Base-by-base conservation (phyloP, 2,888 invertebrate genomes). In the Eupithecia exiguata region DNA sequence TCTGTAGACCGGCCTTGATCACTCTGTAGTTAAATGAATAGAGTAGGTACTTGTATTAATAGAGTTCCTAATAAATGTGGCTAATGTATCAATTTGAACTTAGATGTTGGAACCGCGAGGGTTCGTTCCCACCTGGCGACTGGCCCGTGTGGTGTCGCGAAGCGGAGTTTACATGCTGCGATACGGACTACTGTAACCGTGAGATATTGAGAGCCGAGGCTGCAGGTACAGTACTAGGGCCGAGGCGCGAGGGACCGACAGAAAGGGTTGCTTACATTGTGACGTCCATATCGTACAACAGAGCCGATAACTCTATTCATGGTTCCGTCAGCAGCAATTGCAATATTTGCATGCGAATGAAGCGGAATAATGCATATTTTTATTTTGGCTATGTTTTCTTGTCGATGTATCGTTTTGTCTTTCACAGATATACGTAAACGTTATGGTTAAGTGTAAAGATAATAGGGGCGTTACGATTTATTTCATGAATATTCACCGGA, bases 121-220 rank as follows among this genome's bases (percentile, higher is more conserved):
- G 88, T 84, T 92, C 95, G 87, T 95, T 96, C 88, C 96, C 96
- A 84, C 96, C 96, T 80, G 95, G 95, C 86, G 93, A 91, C 88
- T 91, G 91, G 90, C 95, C 96, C 80, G 92, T 95, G 84, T 95
- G 95, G 95, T 96, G 96, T 93, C 95, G 95, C 84, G 92, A 92
- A 80, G 85, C 87, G 76, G 89, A 91, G 85, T 90, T 94, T 80
- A 86, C 87, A 82, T 97, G 97, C 96, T 97, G 97, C 94, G 89
- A 95, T 85, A 94, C 95, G 90, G 96, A 96, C 95, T 96, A 95
- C 95, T 97, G 97, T 96, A 97, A 96, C 88, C 89, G 88, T 86
- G 84, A 71, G 66, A 69, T 69, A 68, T 62, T 71, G 75, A 71
- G 61, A 70, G 70, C 86, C 85, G 81, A 30, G 68, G 38, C 88